phyloP scores from a whole-genome alignment of 2,888 invertebrate species.

The Quadroppia sp. region DNA sequence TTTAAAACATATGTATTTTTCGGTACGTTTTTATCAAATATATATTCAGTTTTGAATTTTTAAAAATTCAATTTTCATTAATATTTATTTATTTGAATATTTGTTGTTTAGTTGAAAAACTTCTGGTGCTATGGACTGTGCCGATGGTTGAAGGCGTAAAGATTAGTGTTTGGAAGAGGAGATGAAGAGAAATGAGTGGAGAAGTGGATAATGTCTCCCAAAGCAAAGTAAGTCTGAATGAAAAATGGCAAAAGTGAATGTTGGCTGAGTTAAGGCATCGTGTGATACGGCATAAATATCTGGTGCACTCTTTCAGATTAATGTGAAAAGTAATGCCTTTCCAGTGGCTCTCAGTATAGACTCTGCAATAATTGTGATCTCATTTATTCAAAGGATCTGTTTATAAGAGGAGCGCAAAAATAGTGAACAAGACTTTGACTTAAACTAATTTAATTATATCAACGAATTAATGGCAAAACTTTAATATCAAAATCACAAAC shows the following conservation, averaged over 20 bases:
- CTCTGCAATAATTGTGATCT: conserved; percentile 21
- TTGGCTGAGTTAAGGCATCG: conserved; percentile 17
- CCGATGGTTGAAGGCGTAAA: not conserved
- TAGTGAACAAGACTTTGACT: not conserved
- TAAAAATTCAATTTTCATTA: not conserved
- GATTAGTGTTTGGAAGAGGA: not conserved
- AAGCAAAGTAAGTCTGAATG: conserved; percentile 28
- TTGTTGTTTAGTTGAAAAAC: not conserved
- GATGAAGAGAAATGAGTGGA: not conserved
- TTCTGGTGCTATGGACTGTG: not conserved
- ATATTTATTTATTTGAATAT: conserved; percentile 23
- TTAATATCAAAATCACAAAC: conserved; percentile 19
- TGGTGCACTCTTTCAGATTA: conserved; percentile 24
- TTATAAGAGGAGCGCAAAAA: not conserved
- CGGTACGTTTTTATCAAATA: conserved; percentile 1
- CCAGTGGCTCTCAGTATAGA: not conserved
- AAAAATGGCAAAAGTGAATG: conserved; percentile 24
- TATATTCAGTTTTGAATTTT: not conserved
- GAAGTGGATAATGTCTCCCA: conserved; percentile 13
- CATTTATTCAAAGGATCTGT: conserved; percentile 22
- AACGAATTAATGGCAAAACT: conserved; percentile 24
- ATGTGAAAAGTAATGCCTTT: conserved; percentile 31
- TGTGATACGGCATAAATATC: conserved; percentile 21
- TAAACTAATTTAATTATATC: conserved; percentile 32
- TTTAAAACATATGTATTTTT: not conserved